A percentile compares a stretch with the other conserved stretches of the same genome.
These are phyloP conservation scores for Maniola jurtina DNA, from an alignment of 1,140 invertebrate species.

Conservation along the genomic window DNA sequence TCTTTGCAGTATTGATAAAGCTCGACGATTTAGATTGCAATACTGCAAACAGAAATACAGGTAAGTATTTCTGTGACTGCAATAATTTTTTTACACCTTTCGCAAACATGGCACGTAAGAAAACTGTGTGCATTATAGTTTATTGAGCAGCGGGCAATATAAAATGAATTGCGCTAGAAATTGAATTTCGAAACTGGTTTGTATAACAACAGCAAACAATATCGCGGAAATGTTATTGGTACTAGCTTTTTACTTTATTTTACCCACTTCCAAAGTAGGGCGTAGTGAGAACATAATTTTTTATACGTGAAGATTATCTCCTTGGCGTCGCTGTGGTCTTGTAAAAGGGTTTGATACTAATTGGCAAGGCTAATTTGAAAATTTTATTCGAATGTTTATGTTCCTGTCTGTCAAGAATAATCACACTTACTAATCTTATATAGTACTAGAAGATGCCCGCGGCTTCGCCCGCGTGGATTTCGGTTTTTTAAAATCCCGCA, in stretches of 20 bases:
- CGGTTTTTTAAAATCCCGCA: too few species aligned
- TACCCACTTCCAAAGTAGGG: too few species aligned
- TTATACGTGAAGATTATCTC: background rate
- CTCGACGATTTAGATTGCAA: background rate
- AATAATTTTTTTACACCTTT: background rate
- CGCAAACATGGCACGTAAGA: constrained; percentile 24
- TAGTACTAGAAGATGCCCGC: too few species aligned
- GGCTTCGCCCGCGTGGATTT: too few species aligned
- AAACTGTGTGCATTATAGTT: constrained; percentile 28
- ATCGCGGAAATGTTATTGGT: constrained; percentile 24
- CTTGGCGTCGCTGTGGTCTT: background rate
- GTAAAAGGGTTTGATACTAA: background rate
- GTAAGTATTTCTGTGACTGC: background rate
- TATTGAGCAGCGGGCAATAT: constrained; percentile 24
- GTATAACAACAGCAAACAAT: constrained; percentile 29
- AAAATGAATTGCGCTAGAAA: constrained; percentile 31
- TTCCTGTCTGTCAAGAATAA: too few species aligned
- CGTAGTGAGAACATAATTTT: too few species aligned
- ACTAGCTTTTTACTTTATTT: constrained; percentile 20
- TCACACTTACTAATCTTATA: too few species aligned
- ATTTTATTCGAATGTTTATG: background rate
- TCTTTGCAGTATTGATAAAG: background rate
- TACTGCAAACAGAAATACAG: background rate
- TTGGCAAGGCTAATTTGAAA: too few species aligned
- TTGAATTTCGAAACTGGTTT: constrained; percentile 32